These are phyloP conservation scores for Octonoba sinensis DNA, from an alignment of 2,888 invertebrate genomes.

Conservation along the genomic window DNA sequence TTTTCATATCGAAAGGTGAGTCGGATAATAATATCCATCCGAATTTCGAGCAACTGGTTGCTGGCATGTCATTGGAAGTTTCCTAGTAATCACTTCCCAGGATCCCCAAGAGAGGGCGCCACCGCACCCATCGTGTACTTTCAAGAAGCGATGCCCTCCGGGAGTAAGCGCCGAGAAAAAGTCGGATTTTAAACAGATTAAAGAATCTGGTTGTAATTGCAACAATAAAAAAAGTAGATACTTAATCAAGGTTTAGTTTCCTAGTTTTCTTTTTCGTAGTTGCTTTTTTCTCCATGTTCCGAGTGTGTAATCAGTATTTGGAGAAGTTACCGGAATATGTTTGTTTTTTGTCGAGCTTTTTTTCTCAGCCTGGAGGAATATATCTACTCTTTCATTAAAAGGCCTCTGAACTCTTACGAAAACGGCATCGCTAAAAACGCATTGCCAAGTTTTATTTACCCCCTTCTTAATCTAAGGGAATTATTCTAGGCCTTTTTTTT, in stretches of 20 bases:
- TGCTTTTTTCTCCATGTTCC: conserved; percentile 3
- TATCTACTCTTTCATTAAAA: conserved; percentile 45
- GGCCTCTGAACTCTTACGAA: conserved; percentile 40
- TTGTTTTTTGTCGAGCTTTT: conserved; percentile 55
- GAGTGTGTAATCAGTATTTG: conserved; percentile 58
- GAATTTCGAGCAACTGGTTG: no score
- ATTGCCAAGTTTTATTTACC: background rate
- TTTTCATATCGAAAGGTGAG: no score
- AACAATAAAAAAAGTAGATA: conserved; percentile 49
- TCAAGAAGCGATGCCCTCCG: conserved; percentile 38
- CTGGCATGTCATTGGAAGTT: no score
- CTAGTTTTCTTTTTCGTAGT: conserved; percentile 40
- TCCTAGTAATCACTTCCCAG: background rate
- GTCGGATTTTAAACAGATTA: conserved; percentile 64
- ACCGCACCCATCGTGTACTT: conserved; percentile 30
- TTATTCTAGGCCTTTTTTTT: no score
- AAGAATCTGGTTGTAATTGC: conserved; percentile 62
- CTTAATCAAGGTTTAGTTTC: conserved; percentile 59
- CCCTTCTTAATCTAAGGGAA: no score
- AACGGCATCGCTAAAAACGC: conserved; percentile 30
- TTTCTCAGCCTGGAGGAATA: conserved; percentile 6
- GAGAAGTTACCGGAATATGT: conserved; percentile 53
- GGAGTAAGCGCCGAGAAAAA: conserved; percentile 25
- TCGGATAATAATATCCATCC: no score
- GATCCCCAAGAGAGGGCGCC: conserved; percentile 52